A percentile compares a stretch with the other conserved stretches of the same genome.
These are phyloP conservation scores for Nysson spinosus DNA, from an alignment of 2,888 invertebrate genomes.

Conservation along the genomic window DNA sequence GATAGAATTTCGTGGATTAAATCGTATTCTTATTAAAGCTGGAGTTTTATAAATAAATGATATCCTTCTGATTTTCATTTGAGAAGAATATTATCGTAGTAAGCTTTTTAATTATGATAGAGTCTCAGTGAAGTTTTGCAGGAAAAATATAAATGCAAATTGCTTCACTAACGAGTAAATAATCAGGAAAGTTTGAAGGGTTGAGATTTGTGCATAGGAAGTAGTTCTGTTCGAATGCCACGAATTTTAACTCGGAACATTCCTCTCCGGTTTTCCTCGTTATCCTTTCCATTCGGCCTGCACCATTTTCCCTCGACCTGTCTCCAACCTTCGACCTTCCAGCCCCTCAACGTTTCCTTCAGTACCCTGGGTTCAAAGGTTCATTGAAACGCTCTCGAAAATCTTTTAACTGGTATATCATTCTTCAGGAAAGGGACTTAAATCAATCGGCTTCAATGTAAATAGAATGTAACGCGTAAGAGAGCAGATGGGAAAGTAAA, in stretches of 20 bases:
- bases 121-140: too few species aligned
- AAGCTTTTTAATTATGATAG: too few species aligned
- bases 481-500: slow-evolving; percentile 2
- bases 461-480: slow-evolving; percentile 5
- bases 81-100: too few species aligned
- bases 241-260: neutral
- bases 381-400: slow-evolving; percentile 5
- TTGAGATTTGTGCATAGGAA: slow-evolving; percentile 1
- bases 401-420: slow-evolving; percentile 4
- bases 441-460: slow-evolving; percentile 8
- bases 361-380: slow-evolving; percentile 4
- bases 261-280: neutral
- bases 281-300: slow-evolving; percentile 1
- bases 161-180: slow-evolving; percentile 5
- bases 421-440: neutral
- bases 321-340: neutral
- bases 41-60: too few species aligned
- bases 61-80: too few species aligned
- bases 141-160: too few species aligned
- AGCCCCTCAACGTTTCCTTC: neutral
- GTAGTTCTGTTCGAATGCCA: slow-evolving; percentile 9
- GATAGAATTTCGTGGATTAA: too few species aligned
- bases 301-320: neutral
- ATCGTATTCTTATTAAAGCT: too few species aligned
- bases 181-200: slow-evolving; percentile 5